Evolutionary conservation across 2,113 vertebrate genomes (phyloP).

Genomic region (Leptodactylus fuscus): DNA sequence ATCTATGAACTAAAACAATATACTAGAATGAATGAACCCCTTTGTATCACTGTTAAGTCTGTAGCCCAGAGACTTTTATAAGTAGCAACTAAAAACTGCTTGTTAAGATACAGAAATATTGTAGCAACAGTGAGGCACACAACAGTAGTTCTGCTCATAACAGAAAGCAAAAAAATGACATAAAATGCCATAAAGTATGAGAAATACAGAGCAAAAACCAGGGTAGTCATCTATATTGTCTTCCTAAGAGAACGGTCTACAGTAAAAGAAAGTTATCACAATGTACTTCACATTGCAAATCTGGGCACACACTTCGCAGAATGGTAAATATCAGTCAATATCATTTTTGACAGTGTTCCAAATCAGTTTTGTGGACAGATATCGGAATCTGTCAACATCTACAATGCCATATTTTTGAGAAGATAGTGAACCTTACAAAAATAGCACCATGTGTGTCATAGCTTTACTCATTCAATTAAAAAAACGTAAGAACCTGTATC

Average conservation of each 20-base stretch:
- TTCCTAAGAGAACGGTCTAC: neutral
- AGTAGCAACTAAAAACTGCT: neutral
- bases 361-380: neutral
- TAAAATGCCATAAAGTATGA: neutral
- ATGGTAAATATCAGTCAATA: no score
- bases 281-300: no score
- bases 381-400: neutral
- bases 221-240: neutral
- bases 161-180: neutral
- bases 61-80: slow-evolving; percentile 29
- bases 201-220: neutral
- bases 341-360: neutral
- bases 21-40: neutral
- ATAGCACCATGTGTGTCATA: neutral
- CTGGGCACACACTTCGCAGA: no score
- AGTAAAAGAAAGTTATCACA: neutral
- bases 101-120: slow-evolving; percentile 5
- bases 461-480: neutral
- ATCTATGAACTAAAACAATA: neutral
- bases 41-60: neutral
- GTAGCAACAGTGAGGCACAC: slow-evolving; percentile 26
- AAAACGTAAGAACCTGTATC: no score
- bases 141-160: neutral
- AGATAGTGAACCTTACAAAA: neutral
- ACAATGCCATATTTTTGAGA: neutral